These are phyloP conservation scores for Notarius quadriscutis DNA, from an alignment of 2,113 vertebrate species.

Conservation along the genomic window DNA sequence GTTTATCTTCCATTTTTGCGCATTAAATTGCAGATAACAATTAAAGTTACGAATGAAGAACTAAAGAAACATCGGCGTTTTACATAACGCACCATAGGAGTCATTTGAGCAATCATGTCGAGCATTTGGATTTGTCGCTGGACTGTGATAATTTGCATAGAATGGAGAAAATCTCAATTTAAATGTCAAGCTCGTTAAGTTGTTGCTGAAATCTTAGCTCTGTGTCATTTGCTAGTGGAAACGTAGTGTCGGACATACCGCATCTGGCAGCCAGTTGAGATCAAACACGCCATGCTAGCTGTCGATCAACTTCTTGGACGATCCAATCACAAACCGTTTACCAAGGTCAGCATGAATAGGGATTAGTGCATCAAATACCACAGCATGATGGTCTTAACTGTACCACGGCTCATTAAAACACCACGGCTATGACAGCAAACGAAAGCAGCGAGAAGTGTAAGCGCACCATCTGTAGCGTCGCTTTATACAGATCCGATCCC, in stretches of 20 bases:
- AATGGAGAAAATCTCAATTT: not conserved
- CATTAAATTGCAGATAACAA: not conserved
- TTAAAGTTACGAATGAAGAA: not conserved
- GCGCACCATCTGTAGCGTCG: constrained; percentile 27
- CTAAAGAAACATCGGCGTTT: not conserved
- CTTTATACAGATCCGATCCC: constrained; percentile 29
- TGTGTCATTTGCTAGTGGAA: not conserved
- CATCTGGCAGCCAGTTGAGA: not conserved
- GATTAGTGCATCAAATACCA: constrained; percentile 15
- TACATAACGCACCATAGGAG: not conserved
- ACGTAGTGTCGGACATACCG: not conserved
- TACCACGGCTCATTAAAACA: constrained; percentile 30
- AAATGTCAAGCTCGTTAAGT: not conserved
- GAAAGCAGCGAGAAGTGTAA: constrained; percentile 21
- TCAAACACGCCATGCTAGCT: not conserved
- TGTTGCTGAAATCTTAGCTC: not conserved
- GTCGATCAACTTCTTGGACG: not conserved
- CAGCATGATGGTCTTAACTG: constrained; percentile 21
- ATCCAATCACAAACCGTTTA: not conserved
- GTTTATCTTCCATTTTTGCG: too few species aligned
- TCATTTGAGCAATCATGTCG: not conserved
- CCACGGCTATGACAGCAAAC: not conserved
- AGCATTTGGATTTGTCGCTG: not conserved
- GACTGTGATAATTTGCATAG: not conserved
- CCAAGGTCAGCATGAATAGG: constrained; percentile 4